Evolutionary conservation across 30 jellyfish, hydroid and myxozoan genomes (phyloP), one percentile per base, ranked within the genome.

Genomic region (Aurelia aurita complex sp. Pacific): DNA sequence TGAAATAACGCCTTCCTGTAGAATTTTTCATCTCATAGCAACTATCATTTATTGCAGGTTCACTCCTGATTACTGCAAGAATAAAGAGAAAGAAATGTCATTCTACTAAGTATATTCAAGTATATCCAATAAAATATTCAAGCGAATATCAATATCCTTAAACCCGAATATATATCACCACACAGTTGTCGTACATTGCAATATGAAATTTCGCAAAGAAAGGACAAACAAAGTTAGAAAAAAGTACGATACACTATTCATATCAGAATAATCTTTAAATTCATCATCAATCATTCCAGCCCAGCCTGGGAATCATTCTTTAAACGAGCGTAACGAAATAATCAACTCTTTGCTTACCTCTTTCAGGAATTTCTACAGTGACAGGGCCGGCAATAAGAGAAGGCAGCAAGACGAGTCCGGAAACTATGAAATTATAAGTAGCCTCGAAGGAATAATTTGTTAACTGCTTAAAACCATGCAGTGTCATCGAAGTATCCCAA

Each of bases 341-440:
- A 40, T 40, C 52, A 40, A 40, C 52, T 38, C 6, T 13, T 6
- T 2, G 14, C 75, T 71, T 29, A 82, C 91, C 76, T 60, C 38
- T 59, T n/a, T 55, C 72, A 38, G 85, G 85, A 3, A 75, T 82
- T 33, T 67, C 33, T 13, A 42, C 85, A 35, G 74, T 32, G 74
- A 82, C 85, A 3, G 91, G 91, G 10, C 80, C 85, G 42, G 86
- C 52, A 15, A 63, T 57, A 12, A 64, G 63, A 17, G 91, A 82
- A 51, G 79, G 43, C 5, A 72, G 91, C 62, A 82, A 64, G 15
- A 29, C 17, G 1, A 82, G 67, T 23, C 77, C 76, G 32, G 91
- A 69, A 63, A 82, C 75, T 42, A 71, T 16, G 33, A 82, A 73
- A 36, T 82, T 86, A 73, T 82, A 82, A 46, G 73, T 0, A 36